Evolutionary conservation across 2,888 invertebrate species (phyloP).

Genomic region (Plagiodera versicolora): DNA sequence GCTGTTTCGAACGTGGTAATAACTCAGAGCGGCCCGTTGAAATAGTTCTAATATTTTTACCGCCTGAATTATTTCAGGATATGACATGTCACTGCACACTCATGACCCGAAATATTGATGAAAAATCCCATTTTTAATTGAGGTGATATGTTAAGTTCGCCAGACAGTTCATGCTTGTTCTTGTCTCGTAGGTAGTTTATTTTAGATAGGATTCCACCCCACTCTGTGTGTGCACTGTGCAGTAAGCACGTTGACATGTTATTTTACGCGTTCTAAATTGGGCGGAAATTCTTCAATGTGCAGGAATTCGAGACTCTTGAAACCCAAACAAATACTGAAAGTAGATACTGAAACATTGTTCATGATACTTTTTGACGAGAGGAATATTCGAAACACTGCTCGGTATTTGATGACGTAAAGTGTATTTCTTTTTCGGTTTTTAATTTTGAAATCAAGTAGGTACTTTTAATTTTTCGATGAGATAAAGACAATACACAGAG

Average conservation of each 20-base stretch:
- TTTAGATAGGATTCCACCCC: slow-evolving; percentile 14
- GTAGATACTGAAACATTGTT: slow-evolving; percentile 22
- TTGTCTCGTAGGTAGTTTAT: slow-evolving; percentile 13
- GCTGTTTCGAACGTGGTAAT: too few relatives aligned
- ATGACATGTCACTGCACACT: not conserved
- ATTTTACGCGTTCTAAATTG: slow-evolving; percentile 27
- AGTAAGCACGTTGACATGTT: slow-evolving; percentile 18
- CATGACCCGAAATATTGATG: slow-evolving; percentile 1
- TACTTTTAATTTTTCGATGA: too few relatives aligned
- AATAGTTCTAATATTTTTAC: not conserved
- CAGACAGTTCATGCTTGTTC: slow-evolving; percentile 10
- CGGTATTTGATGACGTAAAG: too few relatives aligned
- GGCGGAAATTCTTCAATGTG: slow-evolving; percentile 24
- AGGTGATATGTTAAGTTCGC: slow-evolving; percentile 12
- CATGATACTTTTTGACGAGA: slow-evolving; percentile 18
- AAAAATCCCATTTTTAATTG: slow-evolving; percentile 12
- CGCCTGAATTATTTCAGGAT: not conserved
- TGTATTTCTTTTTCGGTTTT: too few relatives aligned
- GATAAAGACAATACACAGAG: too few relatives aligned
- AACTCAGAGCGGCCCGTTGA: too few relatives aligned
- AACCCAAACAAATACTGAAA: slow-evolving; percentile 22
- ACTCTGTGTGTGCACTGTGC: slow-evolving; percentile 2
- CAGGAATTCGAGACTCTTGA: slow-evolving; percentile 21
- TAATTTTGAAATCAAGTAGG: too few relatives aligned
- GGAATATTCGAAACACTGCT: not conserved